phyloP scores from a whole-genome alignment of 2,113 vertebrate species.

The Oncorhynchus kisutch region DNA sequence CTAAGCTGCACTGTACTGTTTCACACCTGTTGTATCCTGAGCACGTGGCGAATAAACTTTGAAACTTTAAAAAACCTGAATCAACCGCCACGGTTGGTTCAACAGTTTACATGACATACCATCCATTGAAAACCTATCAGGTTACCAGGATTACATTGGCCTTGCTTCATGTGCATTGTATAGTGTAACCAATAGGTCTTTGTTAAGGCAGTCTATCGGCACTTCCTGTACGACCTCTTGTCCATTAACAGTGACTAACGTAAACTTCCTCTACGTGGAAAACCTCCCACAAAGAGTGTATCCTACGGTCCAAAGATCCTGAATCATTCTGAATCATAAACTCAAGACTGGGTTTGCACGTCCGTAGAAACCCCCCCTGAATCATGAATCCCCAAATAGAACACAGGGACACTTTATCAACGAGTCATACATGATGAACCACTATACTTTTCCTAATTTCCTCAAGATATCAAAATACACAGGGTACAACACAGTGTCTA shows the following conservation, averaged over 20 bases:
- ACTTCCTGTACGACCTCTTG: slow-evolving; percentile 54
- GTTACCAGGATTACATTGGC: neutral
- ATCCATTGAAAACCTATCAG: neutral
- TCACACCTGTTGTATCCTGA: no score
- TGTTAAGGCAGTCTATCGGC: slow-evolving; percentile 16
- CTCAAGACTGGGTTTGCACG: neutral
- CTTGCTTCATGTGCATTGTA: neutral
- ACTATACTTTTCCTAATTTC: no score
- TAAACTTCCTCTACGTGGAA: slow-evolving; percentile 48
- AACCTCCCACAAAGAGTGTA: slow-evolving; percentile 8
- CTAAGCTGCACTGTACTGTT: no score
- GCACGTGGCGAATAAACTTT: no score
- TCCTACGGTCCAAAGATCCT: neutral
- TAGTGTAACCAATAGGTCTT: slow-evolving; percentile 21
- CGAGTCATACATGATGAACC: neutral
- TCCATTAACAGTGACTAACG: slow-evolving; percentile 22
- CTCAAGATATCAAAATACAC: no score
- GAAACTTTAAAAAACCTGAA: no score
- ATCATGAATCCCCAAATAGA: neutral
- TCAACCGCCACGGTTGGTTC: neutral
- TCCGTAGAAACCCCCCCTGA: neutral
- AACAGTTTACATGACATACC: neutral
- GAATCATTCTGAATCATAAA: slow-evolving; percentile 18
- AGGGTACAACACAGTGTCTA: no score
- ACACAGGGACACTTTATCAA: neutral